Conservation (phyloP, 2,113 vertebrate species). For the Apteryx mantelli region DNA sequence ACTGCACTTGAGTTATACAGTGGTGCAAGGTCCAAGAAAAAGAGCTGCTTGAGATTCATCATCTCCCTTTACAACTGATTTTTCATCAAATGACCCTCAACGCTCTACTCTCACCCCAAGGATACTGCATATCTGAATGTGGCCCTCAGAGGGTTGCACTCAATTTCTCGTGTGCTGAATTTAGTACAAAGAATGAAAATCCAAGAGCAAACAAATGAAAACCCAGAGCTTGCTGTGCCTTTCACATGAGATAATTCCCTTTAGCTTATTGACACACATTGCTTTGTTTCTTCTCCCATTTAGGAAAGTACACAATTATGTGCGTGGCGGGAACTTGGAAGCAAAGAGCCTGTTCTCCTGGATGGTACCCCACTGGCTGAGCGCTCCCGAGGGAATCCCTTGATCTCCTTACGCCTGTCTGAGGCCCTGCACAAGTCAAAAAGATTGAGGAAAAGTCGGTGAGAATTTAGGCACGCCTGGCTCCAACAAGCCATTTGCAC, state of each 20-base stretch:
- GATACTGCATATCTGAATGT: background rate
- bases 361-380: background rate
- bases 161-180: background rate
- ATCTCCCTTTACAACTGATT: background rate
- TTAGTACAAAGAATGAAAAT: conserved; percentile 2
- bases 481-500: conserved; percentile 36
- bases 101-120: background rate
- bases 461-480: conserved; percentile 64
- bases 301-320: background rate
- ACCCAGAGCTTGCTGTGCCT: conserved; percentile 23
- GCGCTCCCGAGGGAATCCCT: background rate
- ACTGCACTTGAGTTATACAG: background rate
- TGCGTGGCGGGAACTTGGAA: background rate
- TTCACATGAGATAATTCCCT: background rate
- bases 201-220: conserved; percentile 4
- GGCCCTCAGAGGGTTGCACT: background rate
- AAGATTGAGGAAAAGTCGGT: conserved; percentile 59
- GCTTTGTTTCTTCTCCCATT: background rate
- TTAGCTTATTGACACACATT: background rate
- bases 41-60: background rate
- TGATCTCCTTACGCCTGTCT: conserved; percentile 41
- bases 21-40: background rate
- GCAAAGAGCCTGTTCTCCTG: background rate
- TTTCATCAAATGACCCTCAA: background rate
- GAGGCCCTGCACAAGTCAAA: conserved; percentile 16